phyloP scores from a whole-genome alignment of 1,140 invertebrate genomes.

The Calosoma granatense region DNA sequence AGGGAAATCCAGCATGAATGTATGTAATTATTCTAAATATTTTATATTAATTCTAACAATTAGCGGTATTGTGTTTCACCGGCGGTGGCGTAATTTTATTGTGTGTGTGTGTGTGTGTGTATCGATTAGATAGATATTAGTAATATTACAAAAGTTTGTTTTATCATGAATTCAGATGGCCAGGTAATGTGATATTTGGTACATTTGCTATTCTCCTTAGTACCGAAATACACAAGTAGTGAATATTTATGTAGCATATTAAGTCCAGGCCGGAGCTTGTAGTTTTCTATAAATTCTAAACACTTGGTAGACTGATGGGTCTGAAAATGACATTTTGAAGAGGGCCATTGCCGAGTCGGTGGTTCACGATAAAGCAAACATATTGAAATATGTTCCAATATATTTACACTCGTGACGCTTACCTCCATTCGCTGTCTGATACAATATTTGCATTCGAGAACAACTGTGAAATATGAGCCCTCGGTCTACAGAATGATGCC shows the following conservation, averaged over 20 bases:
- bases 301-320: not conserved
- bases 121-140: too few species aligned
- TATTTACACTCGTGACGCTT: not conserved
- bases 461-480: constrained; percentile 4
- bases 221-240: too few species aligned
- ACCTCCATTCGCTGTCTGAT: constrained; percentile 1
- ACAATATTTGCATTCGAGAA: constrained; percentile 8
- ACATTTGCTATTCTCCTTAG: too few species aligned
- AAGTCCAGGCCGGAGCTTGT: not conserved
- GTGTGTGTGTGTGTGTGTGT: too few species aligned
- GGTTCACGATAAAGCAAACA: constrained; percentile 4
- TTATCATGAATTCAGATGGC: too few species aligned
- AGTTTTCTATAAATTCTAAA: constrained; percentile 7
- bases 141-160: too few species aligned
- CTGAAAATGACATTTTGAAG: constrained; percentile 8
- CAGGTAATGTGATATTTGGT: too few species aligned
- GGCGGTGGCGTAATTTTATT: too few species aligned
- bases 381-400: constrained; percentile 8
- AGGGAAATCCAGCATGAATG: too few species aligned
- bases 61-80: too few species aligned
- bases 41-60: too few species aligned
- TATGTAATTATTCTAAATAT: too few species aligned
- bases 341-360: not conserved
- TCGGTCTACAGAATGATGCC: not conserved
- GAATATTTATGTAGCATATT: not conserved